phyloP scores from a whole-genome alignment of 2,113 vertebrate genomes.

The Ammodytes marinus region DNA sequence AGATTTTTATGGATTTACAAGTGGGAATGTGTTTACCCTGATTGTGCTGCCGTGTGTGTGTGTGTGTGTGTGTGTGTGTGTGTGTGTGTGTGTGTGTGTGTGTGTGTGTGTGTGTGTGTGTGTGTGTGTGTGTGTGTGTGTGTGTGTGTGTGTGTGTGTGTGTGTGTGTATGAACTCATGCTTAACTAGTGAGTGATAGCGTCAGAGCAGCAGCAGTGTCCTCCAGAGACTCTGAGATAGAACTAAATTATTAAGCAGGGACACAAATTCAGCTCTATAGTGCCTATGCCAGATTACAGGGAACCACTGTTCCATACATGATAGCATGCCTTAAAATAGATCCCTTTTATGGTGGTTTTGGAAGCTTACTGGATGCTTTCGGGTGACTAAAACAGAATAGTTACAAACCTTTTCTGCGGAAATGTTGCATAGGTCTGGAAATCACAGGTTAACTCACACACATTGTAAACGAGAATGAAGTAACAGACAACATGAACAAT shows the following conservation, averaged over 20 bases:
- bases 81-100: not conserved
- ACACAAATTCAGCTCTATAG: conserved; percentile 44
- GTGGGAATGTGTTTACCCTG: not conserved
- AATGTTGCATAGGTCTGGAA: not conserved
- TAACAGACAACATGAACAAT: not conserved
- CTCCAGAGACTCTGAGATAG: conserved; percentile 54
- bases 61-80: not conserved
- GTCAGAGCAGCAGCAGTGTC: conserved; percentile 28
- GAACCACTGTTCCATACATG: conserved; percentile 20
- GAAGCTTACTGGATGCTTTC: not conserved
- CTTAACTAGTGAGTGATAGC: conserved; percentile 22
- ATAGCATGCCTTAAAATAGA: conserved; percentile 14
- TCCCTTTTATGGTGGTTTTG: not conserved
- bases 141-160: not conserved
- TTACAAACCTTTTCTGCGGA: not conserved
- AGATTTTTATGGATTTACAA: conserved; percentile 8
- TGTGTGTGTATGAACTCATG: conserved; percentile 15
- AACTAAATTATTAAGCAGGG: conserved; percentile 72
- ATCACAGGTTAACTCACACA: not conserved
- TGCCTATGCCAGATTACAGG: conserved; percentile 31
- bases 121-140: conserved; percentile 14
- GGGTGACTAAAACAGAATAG: not conserved
- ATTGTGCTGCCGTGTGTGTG: conserved; percentile 4
- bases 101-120: not conserved
- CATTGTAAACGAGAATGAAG: too few relatives aligned